phyloP scores from a whole-genome alignment of 2,113 vertebrate species.

The Carassius gibelio region DNA sequence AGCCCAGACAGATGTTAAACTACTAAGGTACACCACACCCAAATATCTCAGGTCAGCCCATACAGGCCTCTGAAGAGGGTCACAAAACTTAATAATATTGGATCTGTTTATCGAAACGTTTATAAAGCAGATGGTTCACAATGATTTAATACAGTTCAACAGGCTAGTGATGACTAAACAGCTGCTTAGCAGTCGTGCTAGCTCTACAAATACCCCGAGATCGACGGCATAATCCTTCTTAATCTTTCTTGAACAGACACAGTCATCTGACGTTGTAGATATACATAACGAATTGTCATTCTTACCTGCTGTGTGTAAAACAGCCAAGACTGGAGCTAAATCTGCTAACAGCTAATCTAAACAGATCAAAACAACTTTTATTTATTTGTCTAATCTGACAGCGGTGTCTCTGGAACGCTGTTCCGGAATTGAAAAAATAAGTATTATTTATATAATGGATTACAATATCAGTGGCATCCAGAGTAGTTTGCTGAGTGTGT shows the following conservation, averaged over 20 bases:
- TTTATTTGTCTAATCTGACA: background rate
- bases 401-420: background rate
- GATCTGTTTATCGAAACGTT: background rate
- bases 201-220: background rate
- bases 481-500: background rate
- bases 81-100: background rate
- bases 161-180: conserved; percentile 6
- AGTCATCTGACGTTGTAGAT: background rate
- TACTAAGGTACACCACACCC: background rate
- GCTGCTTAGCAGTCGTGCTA: conserved; percentile 20
- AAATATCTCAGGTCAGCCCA: background rate
- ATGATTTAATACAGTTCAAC: conserved; percentile 18
- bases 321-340: conserved; percentile 24
- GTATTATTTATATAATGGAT: background rate
- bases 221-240: background rate
- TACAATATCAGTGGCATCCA: background rate
- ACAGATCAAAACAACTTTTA: conserved; percentile 10
- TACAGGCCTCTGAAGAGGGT: background rate
- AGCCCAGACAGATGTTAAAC: background rate
- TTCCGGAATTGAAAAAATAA: background rate
- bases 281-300: background rate
- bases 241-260: no score
- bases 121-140: background rate
- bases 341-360: conserved; percentile 33
- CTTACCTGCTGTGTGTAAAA: conserved; percentile 27